Evolutionary conservation across 64 coral and sea anemone genomes (phyloP).

Genomic region (Montipora foliosa): DNA sequence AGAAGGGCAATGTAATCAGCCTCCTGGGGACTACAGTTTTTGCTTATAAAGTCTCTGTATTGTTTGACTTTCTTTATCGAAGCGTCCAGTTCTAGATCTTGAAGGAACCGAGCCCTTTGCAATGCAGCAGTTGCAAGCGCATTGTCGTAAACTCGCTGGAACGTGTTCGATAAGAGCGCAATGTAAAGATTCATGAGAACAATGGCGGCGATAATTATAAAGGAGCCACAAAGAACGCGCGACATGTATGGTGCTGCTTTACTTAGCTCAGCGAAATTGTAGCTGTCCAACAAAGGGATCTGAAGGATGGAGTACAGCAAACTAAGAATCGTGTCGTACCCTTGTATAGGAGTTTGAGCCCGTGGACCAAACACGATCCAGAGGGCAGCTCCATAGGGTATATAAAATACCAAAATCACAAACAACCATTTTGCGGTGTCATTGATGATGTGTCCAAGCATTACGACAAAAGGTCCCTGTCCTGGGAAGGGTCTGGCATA

Average conservation of each 20-base stretch:
- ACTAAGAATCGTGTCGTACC: conserved; percentile 46
- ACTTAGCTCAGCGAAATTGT: conserved; percentile 49
- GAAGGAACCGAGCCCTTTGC: conserved; percentile 80
- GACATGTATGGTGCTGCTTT: conserved; percentile 71
- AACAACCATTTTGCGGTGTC: conserved; percentile 83
- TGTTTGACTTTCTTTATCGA: conserved; percentile 50
- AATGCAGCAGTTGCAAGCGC: conserved; percentile 80
- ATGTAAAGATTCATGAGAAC: conserved; percentile 86
- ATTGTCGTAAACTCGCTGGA: conserved; percentile 88
- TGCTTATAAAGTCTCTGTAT: conserved; percentile 65
- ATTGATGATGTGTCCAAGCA: conserved; percentile 78
- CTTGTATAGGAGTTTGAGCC: conserved; percentile 54
- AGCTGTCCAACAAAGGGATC: conserved; percentile 70
- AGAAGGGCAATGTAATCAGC: conserved; percentile 32
- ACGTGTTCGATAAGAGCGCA: conserved; percentile 86
- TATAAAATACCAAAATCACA: conserved; percentile 80
- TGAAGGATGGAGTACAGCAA: conserved; percentile 67
- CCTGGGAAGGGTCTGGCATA: conserved; percentile 85
- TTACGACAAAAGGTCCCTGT: conserved; percentile 86
- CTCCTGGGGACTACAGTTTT: conserved; percentile 70
- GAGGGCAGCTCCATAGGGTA: conserved; percentile 85
- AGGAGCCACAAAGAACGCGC: conserved; percentile 74
- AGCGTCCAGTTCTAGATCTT: conserved; percentile 61
- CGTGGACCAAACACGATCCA: conserved; percentile 83
- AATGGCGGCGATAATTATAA: conserved; percentile 67